These are phyloP conservation scores for Sialia sialis DNA, from an alignment of 2,113 vertebrate genomes.

Conservation along the genomic window DNA sequence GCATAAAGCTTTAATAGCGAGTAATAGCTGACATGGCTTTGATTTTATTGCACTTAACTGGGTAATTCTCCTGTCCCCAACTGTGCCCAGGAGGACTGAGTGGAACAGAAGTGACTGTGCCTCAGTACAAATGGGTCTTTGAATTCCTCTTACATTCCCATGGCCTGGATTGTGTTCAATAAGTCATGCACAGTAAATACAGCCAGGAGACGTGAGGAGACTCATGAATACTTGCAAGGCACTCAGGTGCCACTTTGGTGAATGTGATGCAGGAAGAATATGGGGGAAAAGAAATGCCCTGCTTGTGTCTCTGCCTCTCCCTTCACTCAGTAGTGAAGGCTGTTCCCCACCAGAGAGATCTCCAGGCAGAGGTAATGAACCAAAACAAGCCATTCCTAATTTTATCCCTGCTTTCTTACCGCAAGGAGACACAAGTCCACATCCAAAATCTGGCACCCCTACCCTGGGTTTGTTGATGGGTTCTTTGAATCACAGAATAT, in stretches of 20 bases:
- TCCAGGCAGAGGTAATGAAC: neutral
- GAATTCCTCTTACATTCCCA: neutral
- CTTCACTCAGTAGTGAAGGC: neutral
- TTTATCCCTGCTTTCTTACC: neutral
- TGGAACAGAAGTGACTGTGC: neutral
- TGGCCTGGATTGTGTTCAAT: constrained; percentile 8
- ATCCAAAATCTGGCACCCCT: neutral
- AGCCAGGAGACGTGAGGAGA: constrained; percentile 16
- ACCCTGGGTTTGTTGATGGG: neutral
- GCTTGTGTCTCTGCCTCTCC: neutral
- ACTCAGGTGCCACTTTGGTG: neutral
- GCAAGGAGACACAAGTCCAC: neutral
- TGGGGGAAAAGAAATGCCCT: neutral
- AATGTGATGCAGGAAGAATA: neutral
- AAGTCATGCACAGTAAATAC: constrained; percentile 40
- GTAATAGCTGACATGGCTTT: constrained; percentile 53
- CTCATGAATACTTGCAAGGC: neutral
- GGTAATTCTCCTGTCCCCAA: constrained; percentile 34
- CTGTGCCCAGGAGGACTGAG: constrained; percentile 36
- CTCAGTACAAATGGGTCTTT: neutral
- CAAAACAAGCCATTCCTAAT: neutral
- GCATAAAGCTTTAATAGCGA: constrained; percentile 44
- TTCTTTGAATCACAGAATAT: too few species aligned
- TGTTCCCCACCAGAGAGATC: neutral
- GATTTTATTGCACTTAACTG: constrained; percentile 61